These are phyloP conservation scores for Sarotherodon lohbergeri DNA, from an alignment of 2,113 vertebrate genomes.

Conservation along the genomic window DNA sequence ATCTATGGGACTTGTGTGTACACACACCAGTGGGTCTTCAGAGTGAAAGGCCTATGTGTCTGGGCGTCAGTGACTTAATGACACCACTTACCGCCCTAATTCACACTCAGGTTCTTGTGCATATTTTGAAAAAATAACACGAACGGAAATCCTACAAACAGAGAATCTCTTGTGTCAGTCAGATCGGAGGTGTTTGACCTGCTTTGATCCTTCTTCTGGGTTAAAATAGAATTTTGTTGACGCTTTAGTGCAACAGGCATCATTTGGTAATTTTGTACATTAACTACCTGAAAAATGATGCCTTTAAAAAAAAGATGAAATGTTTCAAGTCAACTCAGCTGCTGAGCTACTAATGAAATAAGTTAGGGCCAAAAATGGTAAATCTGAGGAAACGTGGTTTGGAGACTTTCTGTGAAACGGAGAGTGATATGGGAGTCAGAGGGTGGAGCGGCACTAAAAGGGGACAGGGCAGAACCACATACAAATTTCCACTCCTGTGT, in stretches of 20 bases:
- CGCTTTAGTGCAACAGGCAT: background rate
- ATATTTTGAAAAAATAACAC: constrained; percentile 55
- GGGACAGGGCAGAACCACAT: constrained; percentile 32
- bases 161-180: constrained; percentile 61
- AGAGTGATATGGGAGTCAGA: background rate
- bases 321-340: background rate
- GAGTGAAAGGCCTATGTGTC: constrained; percentile 68
- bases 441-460: constrained; percentile 18
- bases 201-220: constrained; percentile 31
- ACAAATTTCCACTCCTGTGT: constrained; percentile 55
- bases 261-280: constrained; percentile 4
- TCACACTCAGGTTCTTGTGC: constrained; percentile 66
- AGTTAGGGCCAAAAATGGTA: constrained; percentile 14
- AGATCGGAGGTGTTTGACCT: background rate
- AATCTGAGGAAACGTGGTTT: constrained; percentile 6
- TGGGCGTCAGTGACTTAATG: constrained; percentile 61
- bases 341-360: background rate
- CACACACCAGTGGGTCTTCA: constrained; percentile 23
- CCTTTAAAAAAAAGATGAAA: background rate
- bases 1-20: constrained; percentile 65
- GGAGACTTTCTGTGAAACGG: background rate
- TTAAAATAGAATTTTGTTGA: constrained; percentile 10
- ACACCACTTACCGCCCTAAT: constrained; percentile 68
- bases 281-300: background rate
- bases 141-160: constrained; percentile 57